Evolutionary conservation across 2,888 invertebrate species (phyloP).

Genomic region (Polydrusus tereticollis): DNA sequence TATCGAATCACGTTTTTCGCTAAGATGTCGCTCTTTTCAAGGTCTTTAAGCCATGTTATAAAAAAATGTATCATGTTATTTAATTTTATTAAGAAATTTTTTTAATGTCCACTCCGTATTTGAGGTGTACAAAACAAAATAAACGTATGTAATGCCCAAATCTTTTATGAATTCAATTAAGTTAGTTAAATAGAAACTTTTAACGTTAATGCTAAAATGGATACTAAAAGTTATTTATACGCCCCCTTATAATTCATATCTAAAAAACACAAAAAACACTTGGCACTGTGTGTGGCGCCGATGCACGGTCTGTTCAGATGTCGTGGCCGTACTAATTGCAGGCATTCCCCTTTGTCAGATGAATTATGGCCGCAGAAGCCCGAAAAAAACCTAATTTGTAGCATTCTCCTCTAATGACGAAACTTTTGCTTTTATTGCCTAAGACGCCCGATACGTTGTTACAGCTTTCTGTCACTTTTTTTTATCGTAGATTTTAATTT

Average conservation of each 20-base stretch:
- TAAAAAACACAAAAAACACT: conserved; percentile 45
- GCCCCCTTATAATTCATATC: conserved; percentile 1
- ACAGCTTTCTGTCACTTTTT: conserved; percentile 43
- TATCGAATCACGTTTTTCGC: too few species aligned
- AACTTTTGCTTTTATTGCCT: conserved; percentile 54
- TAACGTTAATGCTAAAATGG: not conserved
- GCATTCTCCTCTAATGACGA: conserved; percentile 60
- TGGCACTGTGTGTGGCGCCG: conserved; percentile 63
- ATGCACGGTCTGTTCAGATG: conserved; percentile 56
- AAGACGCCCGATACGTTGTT: conserved; percentile 38
- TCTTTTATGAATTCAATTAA: not conserved
- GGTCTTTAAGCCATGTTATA: too few species aligned
- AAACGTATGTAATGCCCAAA: too few species aligned
- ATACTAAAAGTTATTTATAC: not conserved
- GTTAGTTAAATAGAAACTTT: too few species aligned
- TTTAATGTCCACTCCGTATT: too few species aligned
- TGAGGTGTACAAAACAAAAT: too few species aligned
- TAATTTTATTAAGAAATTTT: too few species aligned
- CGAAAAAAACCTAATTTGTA: conserved; percentile 61
- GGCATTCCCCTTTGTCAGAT: conserved; percentile 58
- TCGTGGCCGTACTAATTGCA: conserved; percentile 66
- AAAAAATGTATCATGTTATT: too few species aligned
- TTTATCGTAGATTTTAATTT: too few species aligned
- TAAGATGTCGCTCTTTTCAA: too few species aligned
- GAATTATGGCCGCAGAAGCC: conserved; percentile 58